A percentile compares a stretch with the other conserved stretches of the same genome.
Evolutionary conservation across 2,797 vertebrate species (phyloP).

Genomic region (Hafferia zeledoni): DNA sequence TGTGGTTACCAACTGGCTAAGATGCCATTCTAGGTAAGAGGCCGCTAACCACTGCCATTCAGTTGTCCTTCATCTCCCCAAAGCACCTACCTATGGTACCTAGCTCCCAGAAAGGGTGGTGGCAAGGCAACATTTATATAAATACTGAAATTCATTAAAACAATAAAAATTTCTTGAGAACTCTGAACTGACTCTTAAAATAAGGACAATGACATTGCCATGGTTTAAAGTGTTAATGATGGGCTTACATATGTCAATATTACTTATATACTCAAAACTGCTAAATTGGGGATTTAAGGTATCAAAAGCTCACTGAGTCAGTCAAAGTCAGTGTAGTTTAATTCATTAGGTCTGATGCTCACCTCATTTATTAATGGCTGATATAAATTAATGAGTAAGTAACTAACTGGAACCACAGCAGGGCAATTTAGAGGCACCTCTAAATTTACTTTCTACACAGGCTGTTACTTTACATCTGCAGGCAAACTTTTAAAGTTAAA

Average conservation of each 20-base stretch:
- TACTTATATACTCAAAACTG: not conserved
- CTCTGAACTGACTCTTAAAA: not conserved
- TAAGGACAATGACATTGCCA: not conserved
- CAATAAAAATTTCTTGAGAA: accelerated
- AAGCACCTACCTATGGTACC: not conserved
- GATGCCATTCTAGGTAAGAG: not conserved
- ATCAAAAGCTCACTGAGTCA: not conserved
- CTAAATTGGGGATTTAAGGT: not conserved
- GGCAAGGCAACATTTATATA: not conserved
- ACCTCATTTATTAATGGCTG: not conserved
- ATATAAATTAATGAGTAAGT: constrained; percentile 42
- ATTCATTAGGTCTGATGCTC: not conserved
- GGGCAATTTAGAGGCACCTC: constrained; percentile 20
- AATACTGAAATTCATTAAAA: not conserved
- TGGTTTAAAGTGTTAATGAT: not conserved
- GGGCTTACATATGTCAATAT: not conserved
- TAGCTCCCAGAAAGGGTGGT: not conserved
- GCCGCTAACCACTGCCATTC: not conserved
- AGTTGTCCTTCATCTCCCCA: not conserved
- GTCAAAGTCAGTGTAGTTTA: not conserved
- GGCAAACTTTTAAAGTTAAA: constrained; percentile 26
- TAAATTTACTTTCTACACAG: constrained; percentile 11
- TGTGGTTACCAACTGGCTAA: not conserved
- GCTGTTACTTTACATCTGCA: constrained; percentile 31
- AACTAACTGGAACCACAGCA: not conserved